A percentile compares a stretch with the other conserved stretches of the same genome.
Evolutionary conservation across 1,140 invertebrate genomes (phyloP).

Genomic region (Dinothrombium tinctorium): DNA sequence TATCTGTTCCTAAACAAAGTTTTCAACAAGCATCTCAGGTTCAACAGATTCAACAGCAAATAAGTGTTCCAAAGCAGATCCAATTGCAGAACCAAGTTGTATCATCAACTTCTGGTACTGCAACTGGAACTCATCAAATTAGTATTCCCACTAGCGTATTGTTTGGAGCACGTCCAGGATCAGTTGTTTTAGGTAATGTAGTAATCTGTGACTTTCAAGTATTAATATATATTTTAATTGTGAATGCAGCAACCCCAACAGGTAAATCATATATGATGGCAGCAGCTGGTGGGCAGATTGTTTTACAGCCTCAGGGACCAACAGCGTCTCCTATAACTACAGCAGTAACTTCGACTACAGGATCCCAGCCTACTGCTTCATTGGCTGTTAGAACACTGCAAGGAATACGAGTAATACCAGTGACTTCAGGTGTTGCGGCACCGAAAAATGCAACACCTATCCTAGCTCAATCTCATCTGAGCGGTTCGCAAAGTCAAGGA

Average conservation of each 20-base stretch:
- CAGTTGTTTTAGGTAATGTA: conserved; percentile 2
- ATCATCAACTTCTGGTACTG: too few relatives aligned
- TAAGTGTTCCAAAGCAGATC: too few relatives aligned
- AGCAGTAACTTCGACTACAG: background rate
- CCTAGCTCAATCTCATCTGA: background rate
- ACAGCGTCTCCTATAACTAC: background rate
- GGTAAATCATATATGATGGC: conserved; percentile 7
- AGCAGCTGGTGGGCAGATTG: background rate
- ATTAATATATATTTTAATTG: too few relatives aligned
- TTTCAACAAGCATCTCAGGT: too few relatives aligned
- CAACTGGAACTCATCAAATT: background rate
- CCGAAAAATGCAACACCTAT: background rate
- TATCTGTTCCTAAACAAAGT: too few relatives aligned
- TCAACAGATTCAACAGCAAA: too few relatives aligned
- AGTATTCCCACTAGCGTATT: background rate
- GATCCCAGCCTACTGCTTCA: background rate
- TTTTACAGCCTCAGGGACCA: conserved; percentile 1
- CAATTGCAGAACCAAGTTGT: too few relatives aligned
- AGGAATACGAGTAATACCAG: background rate
- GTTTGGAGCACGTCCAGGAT: background rate
- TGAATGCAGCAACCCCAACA: too few relatives aligned
- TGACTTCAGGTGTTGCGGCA: background rate
- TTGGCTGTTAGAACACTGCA: background rate
- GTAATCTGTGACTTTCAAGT: too few relatives aligned
- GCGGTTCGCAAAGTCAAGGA: background rate